These are phyloP conservation scores for Orientallactaga sibirica DNA, from an alignment of 2,797 vertebrate genomes.

Conservation along the genomic window DNA sequence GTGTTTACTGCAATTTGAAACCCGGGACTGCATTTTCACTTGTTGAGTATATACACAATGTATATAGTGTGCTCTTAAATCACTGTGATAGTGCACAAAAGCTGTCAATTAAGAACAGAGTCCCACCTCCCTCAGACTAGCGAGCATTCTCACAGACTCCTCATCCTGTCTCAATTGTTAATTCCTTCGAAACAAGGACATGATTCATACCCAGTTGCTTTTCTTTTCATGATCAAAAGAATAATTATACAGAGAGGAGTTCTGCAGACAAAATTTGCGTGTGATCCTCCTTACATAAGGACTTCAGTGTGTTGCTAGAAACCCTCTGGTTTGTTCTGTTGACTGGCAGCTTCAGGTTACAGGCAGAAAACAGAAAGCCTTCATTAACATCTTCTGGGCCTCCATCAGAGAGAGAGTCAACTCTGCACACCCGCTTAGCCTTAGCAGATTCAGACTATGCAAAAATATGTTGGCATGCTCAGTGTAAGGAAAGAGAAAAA, in stretches of 20 bases:
- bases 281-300: constrained; percentile 84
- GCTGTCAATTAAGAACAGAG: constrained; percentile 59
- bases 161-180: constrained; percentile 73
- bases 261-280: constrained; percentile 83
- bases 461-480: constrained; percentile 33
- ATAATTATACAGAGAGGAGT: constrained; percentile 87
- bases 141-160: constrained; percentile 53
- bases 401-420: constrained; percentile 32
- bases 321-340: constrained; percentile 75
- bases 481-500: constrained; percentile 15
- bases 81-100: constrained; percentile 48
- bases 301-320: constrained; percentile 77
- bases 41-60: neutral
- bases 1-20: neutral
- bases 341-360: constrained; percentile 82
- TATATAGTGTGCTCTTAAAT: constrained; percentile 5
- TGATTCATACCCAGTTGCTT: constrained; percentile 79
- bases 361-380: constrained; percentile 67
- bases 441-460: constrained; percentile 37
- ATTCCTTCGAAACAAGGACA: constrained; percentile 82
- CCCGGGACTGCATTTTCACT: neutral
- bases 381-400: constrained; percentile 44
- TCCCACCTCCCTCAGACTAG: constrained; percentile 36
- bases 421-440: neutral
- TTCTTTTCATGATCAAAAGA: constrained; percentile 88